Conservation (phyloP, 2,113 vertebrate genomes). For the Hemichromis elongatus region DNA sequence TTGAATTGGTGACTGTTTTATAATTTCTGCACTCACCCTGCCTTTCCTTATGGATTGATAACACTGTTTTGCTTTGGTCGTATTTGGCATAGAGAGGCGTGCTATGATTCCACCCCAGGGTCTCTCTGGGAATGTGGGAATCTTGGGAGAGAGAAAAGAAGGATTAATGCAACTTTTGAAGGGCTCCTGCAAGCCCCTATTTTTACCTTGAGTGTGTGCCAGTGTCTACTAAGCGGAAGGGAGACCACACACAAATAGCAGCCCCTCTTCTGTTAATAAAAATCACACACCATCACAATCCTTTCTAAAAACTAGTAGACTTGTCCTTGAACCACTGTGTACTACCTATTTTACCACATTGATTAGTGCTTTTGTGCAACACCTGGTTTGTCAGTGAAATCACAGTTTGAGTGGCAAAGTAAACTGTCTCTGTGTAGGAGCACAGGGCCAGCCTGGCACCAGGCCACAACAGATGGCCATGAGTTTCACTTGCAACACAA, state of each 20-base stretch:
- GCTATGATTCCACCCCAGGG: not conserved
- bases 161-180: slow-evolving; percentile 24
- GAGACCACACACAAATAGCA: not conserved
- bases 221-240: not conserved
- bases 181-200: not conserved
- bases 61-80: slow-evolving; percentile 15
- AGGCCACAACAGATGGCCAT: slow-evolving; percentile 48
- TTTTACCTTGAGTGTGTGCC: not conserved
- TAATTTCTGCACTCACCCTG: slow-evolving; percentile 20
- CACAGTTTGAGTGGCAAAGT: slow-evolving; percentile 23
- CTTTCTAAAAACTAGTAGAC: not conserved
- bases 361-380: slow-evolving; percentile 4
- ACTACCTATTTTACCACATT: not conserved
- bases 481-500: slow-evolving; percentile 39
- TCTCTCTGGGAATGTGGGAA: slow-evolving; percentile 16
- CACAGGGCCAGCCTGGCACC: slow-evolving; percentile 21
- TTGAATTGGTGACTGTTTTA: slow-evolving; percentile 1
- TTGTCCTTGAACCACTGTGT: not conserved
- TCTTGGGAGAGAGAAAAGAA: not conserved
- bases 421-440: slow-evolving; percentile 13
- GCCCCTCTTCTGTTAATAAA: not conserved
- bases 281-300: not conserved
- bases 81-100: slow-evolving; percentile 1
- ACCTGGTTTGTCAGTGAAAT: slow-evolving; percentile 26
- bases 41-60: slow-evolving; percentile 28